Evolutionary conservation across 2,113 vertebrate genomes (phyloP), one percentile per base, ranked within the genome.

Genomic region (Zeus faber): DNA sequence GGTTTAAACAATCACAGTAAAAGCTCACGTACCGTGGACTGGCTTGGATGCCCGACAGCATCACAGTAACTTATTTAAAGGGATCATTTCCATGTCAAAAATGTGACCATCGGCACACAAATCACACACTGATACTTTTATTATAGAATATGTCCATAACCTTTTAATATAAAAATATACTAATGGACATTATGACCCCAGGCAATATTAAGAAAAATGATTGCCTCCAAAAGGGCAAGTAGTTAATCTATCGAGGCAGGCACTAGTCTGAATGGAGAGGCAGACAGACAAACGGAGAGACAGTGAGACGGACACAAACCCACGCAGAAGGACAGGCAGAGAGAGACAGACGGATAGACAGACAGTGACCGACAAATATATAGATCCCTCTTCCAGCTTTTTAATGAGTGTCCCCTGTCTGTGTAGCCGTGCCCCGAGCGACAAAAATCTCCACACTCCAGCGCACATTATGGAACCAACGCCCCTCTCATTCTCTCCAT

Each of bases 331-430:
- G 43, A 43, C 16, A 52, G 35, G n/a, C n/a, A n/a, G n/a, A n/a
- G n/a, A n/a, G n/a, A n/a, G 9, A 65, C 46, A 23, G 39, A 57
- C 37, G 37, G 46, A 33, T 16, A 7, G 22, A 65, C 61, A 60
- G 45, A 60, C 24, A 44, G 33, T 27, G n/a, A 43, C 16, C 49
- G 56, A 59, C 68, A 67, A 62, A 54, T 70, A 60, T 40, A 67
- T 76, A 77, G 65, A 76, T 80, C 73, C 80, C 66, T 44, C 29
- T 63, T 82, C 57, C 49, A 78, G 73, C 65, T 87, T 51, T 85
- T 84, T 85, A 87, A 85, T 85, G 83, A 83, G 83, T 49, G 65
- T 79, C 63, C 76, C 80, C 61, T 67, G 81, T 75, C 76, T 58
- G 74, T 72, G 82, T 77, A 67, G 65, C 51, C 40, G 39, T 18